Evolutionary conservation across 1,140 invertebrate species (phyloP), one percentile per base, ranked within the genome.

Genomic region (Drosophila sturtevanti): DNA sequence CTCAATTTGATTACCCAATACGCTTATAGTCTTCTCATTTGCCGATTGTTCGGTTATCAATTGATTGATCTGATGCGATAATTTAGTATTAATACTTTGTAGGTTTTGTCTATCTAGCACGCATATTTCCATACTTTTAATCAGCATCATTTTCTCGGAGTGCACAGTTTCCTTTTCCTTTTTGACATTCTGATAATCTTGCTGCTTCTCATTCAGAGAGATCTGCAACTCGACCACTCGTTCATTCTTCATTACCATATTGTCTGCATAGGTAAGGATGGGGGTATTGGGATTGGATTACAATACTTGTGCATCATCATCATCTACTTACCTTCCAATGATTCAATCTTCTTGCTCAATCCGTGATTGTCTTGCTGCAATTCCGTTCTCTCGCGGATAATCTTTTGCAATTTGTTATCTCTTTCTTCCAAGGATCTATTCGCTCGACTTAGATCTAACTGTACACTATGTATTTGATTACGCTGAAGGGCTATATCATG

Each of bases 61-160:
- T 60, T 90, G 87, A 41, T 64, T 58, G 52, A 87, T 74, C 60
- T 90, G 87, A 31, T 84, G 70, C n/a, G 54, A 37, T 22, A 77
- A 35, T 34, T 79, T 75, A 18, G 93, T 94, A 31, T 95, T 81
- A 64, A 95, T 94, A 12, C 80, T 90, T 5, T 84, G 95, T 72
- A 95, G 90, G 54, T 94, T 94, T 1, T 93, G 92, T 1, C 94
- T 93, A 80, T 96, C 95, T 11, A 93, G 94, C 51, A 93, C 93
- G 1, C 93, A 91, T 76, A 94, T 92, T 22, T 94, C 92, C 1
- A 95, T 80, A 62, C 92, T 93, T 85, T 95, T 96, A 77, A 93
- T 93, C 66, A 94, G 92, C 11, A 93, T 79, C 73, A 94, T 94
- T 34, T 94, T 90, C 68, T 96, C 95, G 12, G 93, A 92, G 21